Evolutionary conservation across 2,797 vertebrate genomes (phyloP), one percentile per base, ranked within the genome.

Genomic region (Sebastolobus alascanus): DNA sequence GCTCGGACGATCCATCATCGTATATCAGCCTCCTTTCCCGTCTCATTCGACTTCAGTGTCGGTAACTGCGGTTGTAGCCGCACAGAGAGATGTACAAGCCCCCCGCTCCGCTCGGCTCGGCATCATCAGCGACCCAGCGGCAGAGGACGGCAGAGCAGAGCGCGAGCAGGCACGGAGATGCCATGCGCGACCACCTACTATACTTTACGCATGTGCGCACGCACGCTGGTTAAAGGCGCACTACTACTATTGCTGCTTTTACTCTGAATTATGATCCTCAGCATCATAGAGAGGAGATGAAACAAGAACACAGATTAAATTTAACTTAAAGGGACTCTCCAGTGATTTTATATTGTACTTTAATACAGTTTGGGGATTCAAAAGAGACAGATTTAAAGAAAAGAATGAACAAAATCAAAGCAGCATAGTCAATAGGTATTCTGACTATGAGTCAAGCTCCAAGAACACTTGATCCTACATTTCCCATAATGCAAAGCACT

Each of bases 81-180:
- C 91, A 80, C 87, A 79, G 11, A 73, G 77, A 73, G 37, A 88
- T 58, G 87, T 65, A 79, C 81, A 77, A 83, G 91, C 87, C 91
- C 89, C 79, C 76, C 88, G 91, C 90, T 87, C 81, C 69, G 87
- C 83, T 87, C 89, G 88, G 89, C 92, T 87, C 89, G 88, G 89
- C 92, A 90, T 92, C 93, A 89, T 64, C 92, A 82, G 87, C 87
- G 88, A 90, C 84, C 84, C 84, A 89, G 88, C 92, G 88, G 92
- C 91, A 90, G 94, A 90, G 93, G 92, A 91, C 93, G 90, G 93
- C 91, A 88, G 78, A 90, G 92, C 77, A 83, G 81, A 87, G 91
- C 77, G 82, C 86, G 59, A 52, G 82, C 84, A 79, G 75, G 78
- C 73, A 25, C 87, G 13, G 75, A 90, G 87, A 85, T 89, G 93